Base-by-base conservation (phyloP, 2,113 vertebrate genomes). In the Calidris pygmaea region DNA sequence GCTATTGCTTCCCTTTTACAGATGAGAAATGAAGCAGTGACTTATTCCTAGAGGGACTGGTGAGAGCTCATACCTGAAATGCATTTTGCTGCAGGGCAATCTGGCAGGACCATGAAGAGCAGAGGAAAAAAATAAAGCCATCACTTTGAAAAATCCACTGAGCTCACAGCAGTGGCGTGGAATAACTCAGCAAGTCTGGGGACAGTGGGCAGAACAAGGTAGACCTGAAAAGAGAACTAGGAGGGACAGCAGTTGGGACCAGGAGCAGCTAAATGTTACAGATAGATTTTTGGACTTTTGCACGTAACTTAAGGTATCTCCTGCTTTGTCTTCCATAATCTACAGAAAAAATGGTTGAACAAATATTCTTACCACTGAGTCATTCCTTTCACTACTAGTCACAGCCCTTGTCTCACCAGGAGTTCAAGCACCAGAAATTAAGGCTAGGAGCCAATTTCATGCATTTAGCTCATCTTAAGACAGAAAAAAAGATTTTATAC, bases 1-100 rank as follows among this genome's bases (percentile, higher is more conserved):
- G 66, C n/a, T 71, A 65, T 48, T 92, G 62, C 47, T 86, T 58
- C 66, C 37, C 37, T 71, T 87, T 84, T 74, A 67, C 60, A 41
- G 85, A 85, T 83, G 48, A 95, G 83, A 94, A 94, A 63, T 35
- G 76, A 95, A 96, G 43, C 30, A 39, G 80, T 63, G 73, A 81
- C 73, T 85, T 94, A 80, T 67, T 96, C 86, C 86, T 97, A 52
- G 84, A 95, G 73, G 76, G 52, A 76, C 37, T 81, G 43, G 47
- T 19, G 12, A 89, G 45, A 92, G 15, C 60, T 91, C 70, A 47
- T 74, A 91, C 55, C 91, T 86, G 88, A 95, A 95, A 88, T 32
- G 39, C 43, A 63, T 93, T 95, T 95, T 92, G 76, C 89, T 92
- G 66, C 83, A 89, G 87, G 73, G 56, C 55, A 81, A 60, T 66